Base-by-base conservation (phyloP, 1,140 invertebrate species). In the Tetramorium simillimum region DNA sequence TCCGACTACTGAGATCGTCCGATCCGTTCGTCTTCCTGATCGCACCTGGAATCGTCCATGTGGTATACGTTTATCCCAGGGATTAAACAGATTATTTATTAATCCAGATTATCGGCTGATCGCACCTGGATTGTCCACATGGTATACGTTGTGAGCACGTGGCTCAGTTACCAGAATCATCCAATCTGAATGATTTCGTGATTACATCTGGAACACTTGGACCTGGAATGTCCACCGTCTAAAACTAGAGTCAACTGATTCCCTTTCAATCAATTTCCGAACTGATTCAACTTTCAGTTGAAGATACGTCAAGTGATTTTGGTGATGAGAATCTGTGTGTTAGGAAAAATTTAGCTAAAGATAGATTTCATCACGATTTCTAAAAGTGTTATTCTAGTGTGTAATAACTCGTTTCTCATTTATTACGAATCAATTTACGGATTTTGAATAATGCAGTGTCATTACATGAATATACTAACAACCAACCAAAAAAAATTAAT, bases 71-170 rank as follows among this genome's bases (percentile, higher is more conserved):
- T 24, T 43, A 43, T 43, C 40, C 40, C 40, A 69, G 49, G 40
- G 21, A 46, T 67, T 69, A 69, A 69, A 69, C 21, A 49, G 12
- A 69, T 69, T 69, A 24, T 69, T 49, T 69, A 24, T 67, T 69
- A 18, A 75, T 43, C 53, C 73, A 72, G 60, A 16, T 46, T 21
- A 78, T 86, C n/a, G 51, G 62, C 58, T 85, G 58, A 80, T 88
- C 49, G 16, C 53, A 24, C 51, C 37, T 70, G 40, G 24, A 63
- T 24, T 4, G 58, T 49, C 28, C 56, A 63, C 16, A 65, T 75
- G 14, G 21, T 58, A 43, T 40, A 60, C 33, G 37, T 75, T 58
- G 65, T 24, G 21, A 60, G 7, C 37, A 75, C 37, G 43, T 14
- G 53, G n/a, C 53, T 40, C 53, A 60, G 21, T 58, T 75, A 75